Percentiles rank a stretch among this genome's conserved stretches.
phyloP scores from a whole-genome alignment of 1,140 invertebrate species.

The Trichonephila clavata region DNA sequence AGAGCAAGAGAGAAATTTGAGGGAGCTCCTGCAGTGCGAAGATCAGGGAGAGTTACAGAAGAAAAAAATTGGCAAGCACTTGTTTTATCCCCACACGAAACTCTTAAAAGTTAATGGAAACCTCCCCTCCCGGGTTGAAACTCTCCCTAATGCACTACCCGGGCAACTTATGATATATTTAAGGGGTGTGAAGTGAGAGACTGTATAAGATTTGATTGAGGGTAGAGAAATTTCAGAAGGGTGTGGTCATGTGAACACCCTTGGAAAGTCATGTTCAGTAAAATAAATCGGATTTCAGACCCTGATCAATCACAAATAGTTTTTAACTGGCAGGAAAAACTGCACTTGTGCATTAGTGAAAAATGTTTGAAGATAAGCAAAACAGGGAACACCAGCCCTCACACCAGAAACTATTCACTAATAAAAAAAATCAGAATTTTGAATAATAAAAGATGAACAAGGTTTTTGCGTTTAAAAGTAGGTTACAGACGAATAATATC shows the following conservation, averaged over 20 bases:
- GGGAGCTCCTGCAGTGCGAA: neutral
- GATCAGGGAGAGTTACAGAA: neutral
- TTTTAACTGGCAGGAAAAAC: no score
- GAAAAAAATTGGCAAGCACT: neutral
- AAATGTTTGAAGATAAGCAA: no score
- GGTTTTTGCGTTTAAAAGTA: no score
- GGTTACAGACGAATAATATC: no score
- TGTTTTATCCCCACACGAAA: slow-evolving; percentile 14
- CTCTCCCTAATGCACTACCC: neutral
- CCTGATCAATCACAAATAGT: no score
- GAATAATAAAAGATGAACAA: no score
- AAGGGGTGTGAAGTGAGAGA: slow-evolving; percentile 2
- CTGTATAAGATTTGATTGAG: neutral
- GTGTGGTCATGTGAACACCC: neutral
- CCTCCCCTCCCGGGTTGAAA: neutral
- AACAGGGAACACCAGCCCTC: no score
- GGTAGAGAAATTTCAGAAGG: neutral
- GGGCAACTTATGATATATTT: slow-evolving; percentile 19
- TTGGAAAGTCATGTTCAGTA: neutral
- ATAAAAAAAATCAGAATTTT: no score
- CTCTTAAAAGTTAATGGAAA: neutral
- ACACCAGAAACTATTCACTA: no score
- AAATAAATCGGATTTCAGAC: no score
- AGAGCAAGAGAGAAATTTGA: neutral
- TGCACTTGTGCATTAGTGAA: no score